Evolutionary conservation across 1,140 invertebrate species (phyloP).

Genomic region (Apocrypta bakeri): DNA sequence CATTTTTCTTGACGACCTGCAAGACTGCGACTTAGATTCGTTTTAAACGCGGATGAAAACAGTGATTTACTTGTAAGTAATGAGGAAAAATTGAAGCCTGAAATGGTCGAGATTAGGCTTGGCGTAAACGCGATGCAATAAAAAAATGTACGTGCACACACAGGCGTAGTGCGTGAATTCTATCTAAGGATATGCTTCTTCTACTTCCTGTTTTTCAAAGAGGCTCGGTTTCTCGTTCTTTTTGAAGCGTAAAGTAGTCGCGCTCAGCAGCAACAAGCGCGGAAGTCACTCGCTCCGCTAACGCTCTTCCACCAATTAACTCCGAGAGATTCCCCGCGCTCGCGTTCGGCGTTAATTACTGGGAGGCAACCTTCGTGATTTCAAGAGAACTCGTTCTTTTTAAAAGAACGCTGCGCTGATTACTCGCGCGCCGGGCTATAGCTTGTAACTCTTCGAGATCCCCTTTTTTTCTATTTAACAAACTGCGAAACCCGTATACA

Average conservation of each 20-base stretch:
- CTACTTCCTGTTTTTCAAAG: slow-evolving; percentile 17
- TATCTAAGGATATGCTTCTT: neutral
- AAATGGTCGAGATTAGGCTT: neutral
- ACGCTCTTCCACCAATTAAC: slow-evolving; percentile 41
- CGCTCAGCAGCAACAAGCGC: neutral
- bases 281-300: slow-evolving; percentile 31
- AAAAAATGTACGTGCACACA: neutral
- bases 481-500: neutral
- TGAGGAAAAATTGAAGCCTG: neutral
- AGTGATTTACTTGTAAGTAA: slow-evolving; percentile 11
- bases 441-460: neutral
- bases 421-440: neutral
- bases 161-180: neutral
- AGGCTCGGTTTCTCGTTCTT: slow-evolving; percentile 16
- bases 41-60: too few species aligned
- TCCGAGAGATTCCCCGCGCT: slow-evolving; percentile 36
- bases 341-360: slow-evolving; percentile 44
- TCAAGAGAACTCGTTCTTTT: slow-evolving; percentile 27
- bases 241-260: slow-evolving; percentile 20
- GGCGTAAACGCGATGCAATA: too few species aligned
- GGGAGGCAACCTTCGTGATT: slow-evolving; percentile 36
- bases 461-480: neutral
- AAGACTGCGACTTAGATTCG: too few species aligned
- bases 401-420: slow-evolving; percentile 7
- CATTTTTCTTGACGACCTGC: slow-evolving; percentile 31